A percentile compares a stretch with the other conserved stretches of the same genome.
phyloP scores from a whole-genome alignment of 2,113 vertebrate genomes.

The Mesoclemmys tuberculata region DNA sequence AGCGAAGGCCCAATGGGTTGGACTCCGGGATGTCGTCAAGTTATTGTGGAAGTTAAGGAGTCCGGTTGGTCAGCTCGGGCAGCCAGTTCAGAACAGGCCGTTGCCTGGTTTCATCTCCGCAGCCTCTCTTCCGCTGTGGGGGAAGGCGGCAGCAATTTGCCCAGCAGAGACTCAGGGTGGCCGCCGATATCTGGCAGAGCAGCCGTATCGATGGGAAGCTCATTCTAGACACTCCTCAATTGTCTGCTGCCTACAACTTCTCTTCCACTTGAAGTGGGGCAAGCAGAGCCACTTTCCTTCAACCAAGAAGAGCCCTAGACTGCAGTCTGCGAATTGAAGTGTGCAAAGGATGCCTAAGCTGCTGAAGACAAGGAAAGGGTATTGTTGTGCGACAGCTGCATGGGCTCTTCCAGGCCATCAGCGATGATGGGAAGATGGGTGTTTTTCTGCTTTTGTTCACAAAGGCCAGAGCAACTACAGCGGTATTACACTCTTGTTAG shows the following conservation, averaged over 20 bases:
- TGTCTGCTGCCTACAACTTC: not conserved
- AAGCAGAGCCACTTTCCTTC: not conserved
- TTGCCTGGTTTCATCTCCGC: not conserved
- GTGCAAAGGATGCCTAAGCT: not conserved
- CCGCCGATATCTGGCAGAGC: not conserved
- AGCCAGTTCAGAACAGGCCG: not conserved
- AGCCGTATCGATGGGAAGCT: not conserved
- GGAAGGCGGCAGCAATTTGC: not conserved
- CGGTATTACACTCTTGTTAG: too few relatives aligned
- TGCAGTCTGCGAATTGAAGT: not conserved
- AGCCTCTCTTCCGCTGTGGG: not conserved
- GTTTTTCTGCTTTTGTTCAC: too few relatives aligned
- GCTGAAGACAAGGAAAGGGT: not conserved
- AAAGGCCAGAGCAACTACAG: too few relatives aligned
- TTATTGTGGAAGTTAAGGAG: not conserved
- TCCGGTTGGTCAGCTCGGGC: not conserved
- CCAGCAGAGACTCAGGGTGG: too few relatives aligned
- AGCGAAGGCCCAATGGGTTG: not conserved
- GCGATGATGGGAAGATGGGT: too few relatives aligned
- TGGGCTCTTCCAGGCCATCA: not conserved
- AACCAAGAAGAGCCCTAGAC: not conserved
- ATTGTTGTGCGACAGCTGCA: not conserved
- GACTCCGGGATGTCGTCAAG: not conserved
- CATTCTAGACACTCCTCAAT: not conserved
- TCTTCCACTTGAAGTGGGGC: not conserved